These are phyloP conservation scores for Drosophila nigrodunni DNA, from an alignment of 1,140 invertebrate genomes.

Conservation along the genomic window DNA sequence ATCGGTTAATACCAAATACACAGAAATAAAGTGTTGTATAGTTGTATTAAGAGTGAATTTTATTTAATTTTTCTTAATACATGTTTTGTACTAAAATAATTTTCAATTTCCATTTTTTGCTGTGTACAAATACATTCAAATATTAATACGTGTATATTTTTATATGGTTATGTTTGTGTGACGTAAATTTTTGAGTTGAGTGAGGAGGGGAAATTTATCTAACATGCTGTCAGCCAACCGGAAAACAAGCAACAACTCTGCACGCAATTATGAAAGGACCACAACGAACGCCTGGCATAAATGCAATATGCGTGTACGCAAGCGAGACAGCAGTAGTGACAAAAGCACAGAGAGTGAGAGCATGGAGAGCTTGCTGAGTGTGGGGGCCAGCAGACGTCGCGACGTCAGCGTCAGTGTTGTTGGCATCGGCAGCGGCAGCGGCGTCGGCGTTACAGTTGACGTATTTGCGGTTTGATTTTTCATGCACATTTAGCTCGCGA, in stretches of 20 bases:
- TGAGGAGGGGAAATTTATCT: slow-evolving; percentile 20
- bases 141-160: slow-evolving; percentile 10
- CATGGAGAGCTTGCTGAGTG: background rate
- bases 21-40: no score
- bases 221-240: slow-evolving; percentile 72
- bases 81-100: no score
- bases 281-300: slow-evolving; percentile 39
- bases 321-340: slow-evolving; percentile 50
- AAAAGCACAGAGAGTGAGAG: slow-evolving; percentile 3
- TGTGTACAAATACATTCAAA: background rate
- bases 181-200: background rate
- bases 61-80: no score
- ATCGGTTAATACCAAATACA: no score
- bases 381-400: slow-evolving; percentile 5
- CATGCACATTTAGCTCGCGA: slow-evolving; percentile 82
- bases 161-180: background rate
- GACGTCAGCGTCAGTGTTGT: background rate
- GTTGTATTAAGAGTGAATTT: no score
- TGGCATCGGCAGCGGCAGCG: background rate
- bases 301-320: slow-evolving; percentile 24
- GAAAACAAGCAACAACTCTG: slow-evolving; percentile 81
- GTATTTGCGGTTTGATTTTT: slow-evolving; percentile 67
- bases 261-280: slow-evolving; percentile 59
- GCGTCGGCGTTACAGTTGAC: slow-evolving; percentile 2
- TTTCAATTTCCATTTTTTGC: no score